Base-by-base conservation (phyloP, 2,888 invertebrate species). In the Dichetophora obliterata region DNA sequence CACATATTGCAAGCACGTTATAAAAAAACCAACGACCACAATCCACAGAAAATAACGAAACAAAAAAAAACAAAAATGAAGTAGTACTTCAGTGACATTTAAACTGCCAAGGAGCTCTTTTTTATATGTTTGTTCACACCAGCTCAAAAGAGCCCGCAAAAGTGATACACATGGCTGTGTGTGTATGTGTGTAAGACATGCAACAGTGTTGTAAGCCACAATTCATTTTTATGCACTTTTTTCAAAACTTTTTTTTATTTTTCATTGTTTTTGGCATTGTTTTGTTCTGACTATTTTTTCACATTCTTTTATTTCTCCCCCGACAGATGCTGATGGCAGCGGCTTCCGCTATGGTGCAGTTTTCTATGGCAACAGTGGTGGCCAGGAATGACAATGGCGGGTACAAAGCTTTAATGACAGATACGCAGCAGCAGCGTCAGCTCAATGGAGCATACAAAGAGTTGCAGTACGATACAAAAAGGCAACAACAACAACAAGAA, bases 281-380 rank as follows among this genome's bases (percentile, higher is more conserved):
- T 48, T 43, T 8, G 19, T 73, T 16, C 9, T n/a, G 0, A 37
- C 6, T 54, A 16, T 16, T 63, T 48, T 5, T n/a, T 54, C 54
- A 9, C 31, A 27, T 61, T 24, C 9, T 57, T 37, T 52, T 65
- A 34, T 65, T 66, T 65, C 43, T 52, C 24, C 37, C 54, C 48
- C 63, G 11, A 16, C 72, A 78, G 78, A 27, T 78, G 22, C 43
- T 78, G 14, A 54, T 78, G 43, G 31, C 31, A 48, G 68, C 52
- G 19, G 66, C 57, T 16, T 66, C 68, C 68, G 66, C 75, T 68
- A 34, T 66, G 66, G 50, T 22, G 9, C 24, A 34, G 22, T 24
- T 68, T 68, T 57, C 75, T 57, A 52, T 16, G 43, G 75, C 43
- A 43, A 43, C 75, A 34, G 61, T 68, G 63, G 52, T 37, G 50